A percentile compares a stretch with the other conserved stretches of the same genome.
phyloP scores from a whole-genome alignment of 1,140 invertebrate species.

The Drosophila lowei region DNA sequence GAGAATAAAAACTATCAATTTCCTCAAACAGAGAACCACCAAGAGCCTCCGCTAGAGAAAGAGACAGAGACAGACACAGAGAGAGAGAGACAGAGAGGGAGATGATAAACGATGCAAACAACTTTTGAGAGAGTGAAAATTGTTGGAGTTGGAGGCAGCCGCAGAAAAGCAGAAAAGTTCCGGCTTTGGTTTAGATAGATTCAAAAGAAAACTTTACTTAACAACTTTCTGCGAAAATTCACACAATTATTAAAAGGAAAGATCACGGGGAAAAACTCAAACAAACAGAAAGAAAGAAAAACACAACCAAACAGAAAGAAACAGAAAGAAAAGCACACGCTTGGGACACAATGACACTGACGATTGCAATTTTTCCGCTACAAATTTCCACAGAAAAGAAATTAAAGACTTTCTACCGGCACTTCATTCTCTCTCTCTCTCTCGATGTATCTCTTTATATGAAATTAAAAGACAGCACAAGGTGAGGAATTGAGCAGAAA shows the following conservation, averaged over 20 bases:
- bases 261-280: slow-evolving; percentile 28
- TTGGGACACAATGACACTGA: slow-evolving; percentile 60
- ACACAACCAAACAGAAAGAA: slow-evolving; percentile 18
- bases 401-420: slow-evolving; percentile 67
- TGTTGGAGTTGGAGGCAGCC: slow-evolving; percentile 8
- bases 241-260: slow-evolving; percentile 50
- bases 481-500: slow-evolving; percentile 23
- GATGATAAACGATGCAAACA: slow-evolving; percentile 39
- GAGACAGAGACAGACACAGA: slow-evolving; percentile 2
- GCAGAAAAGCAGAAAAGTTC: slow-evolving; percentile 60
- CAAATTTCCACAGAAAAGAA: slow-evolving; percentile 66
- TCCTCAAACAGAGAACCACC: not conserved
- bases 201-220: slow-evolving; percentile 40
- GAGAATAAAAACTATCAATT: slow-evolving; percentile 43
- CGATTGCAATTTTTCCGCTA: slow-evolving; percentile 54
- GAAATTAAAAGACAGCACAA: slow-evolving; percentile 57
- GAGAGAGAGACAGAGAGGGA: slow-evolving; percentile 5
- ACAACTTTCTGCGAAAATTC: slow-evolving; percentile 44
- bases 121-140: slow-evolving; percentile 39
- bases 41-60: too few relatives aligned
- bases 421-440: slow-evolving; percentile 23
- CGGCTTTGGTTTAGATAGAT: slow-evolving; percentile 41
- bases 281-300: slow-evolving; percentile 21
- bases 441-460: slow-evolving; percentile 27
- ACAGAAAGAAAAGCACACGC: slow-evolving; percentile 24